Evolutionary conservation across 2,888 invertebrate species (phyloP).

Genomic region (Rambutsinella grinnellia): DNA sequence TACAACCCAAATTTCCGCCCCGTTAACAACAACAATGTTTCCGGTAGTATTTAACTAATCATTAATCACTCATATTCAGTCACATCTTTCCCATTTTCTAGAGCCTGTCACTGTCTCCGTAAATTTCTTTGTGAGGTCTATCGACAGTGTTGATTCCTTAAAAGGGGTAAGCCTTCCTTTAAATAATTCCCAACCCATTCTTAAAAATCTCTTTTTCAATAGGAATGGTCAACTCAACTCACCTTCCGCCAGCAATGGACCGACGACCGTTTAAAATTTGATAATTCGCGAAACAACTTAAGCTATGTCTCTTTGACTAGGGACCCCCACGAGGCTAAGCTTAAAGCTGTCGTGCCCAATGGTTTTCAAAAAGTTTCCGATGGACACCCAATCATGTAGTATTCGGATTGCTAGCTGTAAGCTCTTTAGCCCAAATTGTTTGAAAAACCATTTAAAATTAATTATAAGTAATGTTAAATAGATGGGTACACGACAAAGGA

Average conservation of each 20-base stretch:
- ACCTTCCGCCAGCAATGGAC: constrained; percentile 66
- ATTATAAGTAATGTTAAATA: too few relatives aligned
- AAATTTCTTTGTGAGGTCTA: constrained; percentile 68
- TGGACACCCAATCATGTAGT: constrained; percentile 70
- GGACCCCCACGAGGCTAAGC: constrained; percentile 68
- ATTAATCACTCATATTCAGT: neutral
- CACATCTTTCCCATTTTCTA: constrained; percentile 12
- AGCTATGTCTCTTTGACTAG: too few relatives aligned
- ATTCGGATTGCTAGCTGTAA: constrained; percentile 71
- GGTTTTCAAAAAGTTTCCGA: constrained; percentile 70
- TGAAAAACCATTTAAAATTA: too few relatives aligned
- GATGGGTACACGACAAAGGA: neutral
- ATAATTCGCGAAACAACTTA: neutral
- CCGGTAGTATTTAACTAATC: constrained; percentile 7
- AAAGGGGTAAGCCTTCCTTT: neutral
- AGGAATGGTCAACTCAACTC: constrained; percentile 65
- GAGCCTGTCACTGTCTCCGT: constrained; percentile 66
- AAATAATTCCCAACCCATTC: neutral
- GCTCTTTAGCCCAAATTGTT: too few relatives aligned
- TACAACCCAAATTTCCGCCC: constrained; percentile 43
- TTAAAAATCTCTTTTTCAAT: constrained; percentile 1
- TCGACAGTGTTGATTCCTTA: constrained; percentile 67
- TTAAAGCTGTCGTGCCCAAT: constrained; percentile 70
- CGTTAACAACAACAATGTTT: neutral
- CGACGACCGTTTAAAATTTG: constrained; percentile 60